Percentiles rank a stretch among this genome's conserved stretches.
These are phyloP conservation scores for Gallinago stenura DNA, from an alignment of 2,797 vertebrate species.

Conservation along the genomic window DNA sequence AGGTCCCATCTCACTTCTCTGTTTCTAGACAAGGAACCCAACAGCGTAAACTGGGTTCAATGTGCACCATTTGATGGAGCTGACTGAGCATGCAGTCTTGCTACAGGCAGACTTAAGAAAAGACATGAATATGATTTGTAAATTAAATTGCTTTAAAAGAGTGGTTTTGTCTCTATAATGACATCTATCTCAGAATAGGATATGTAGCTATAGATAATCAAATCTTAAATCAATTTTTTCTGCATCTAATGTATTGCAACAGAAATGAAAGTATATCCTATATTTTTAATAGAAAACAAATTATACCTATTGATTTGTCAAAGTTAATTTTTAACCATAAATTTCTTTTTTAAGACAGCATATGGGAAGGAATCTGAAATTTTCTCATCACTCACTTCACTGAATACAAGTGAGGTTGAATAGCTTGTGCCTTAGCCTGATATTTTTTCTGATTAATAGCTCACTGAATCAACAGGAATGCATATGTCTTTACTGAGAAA, in stretches of 20 bases:
- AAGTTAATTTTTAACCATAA: neutral
- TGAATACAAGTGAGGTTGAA: neutral
- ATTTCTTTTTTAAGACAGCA: neutral
- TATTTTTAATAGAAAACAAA: neutral
- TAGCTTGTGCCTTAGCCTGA: neutral
- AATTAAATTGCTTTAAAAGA: neutral
- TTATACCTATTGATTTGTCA: neutral
- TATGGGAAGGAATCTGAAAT: neutral
- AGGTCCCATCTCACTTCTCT: neutral
- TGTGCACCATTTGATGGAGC: neutral
- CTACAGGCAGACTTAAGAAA: neutral
- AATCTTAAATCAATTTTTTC: neutral
- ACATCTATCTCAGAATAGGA: neutral
- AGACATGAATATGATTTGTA: neutral
- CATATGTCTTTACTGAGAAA: neutral
- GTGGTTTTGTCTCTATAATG: neutral
- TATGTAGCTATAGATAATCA: neutral
- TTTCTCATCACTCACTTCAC: constrained; percentile 13
- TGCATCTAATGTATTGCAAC: neutral
- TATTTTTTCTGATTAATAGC: constrained; percentile 6
- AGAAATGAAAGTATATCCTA: neutral
- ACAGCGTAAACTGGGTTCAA: neutral
- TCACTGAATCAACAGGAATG: neutral
- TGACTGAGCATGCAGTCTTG: neutral
- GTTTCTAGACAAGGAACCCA: neutral